Conservation (phyloP, 1,140 invertebrate species). For the Pissodes strobi region DNA sequence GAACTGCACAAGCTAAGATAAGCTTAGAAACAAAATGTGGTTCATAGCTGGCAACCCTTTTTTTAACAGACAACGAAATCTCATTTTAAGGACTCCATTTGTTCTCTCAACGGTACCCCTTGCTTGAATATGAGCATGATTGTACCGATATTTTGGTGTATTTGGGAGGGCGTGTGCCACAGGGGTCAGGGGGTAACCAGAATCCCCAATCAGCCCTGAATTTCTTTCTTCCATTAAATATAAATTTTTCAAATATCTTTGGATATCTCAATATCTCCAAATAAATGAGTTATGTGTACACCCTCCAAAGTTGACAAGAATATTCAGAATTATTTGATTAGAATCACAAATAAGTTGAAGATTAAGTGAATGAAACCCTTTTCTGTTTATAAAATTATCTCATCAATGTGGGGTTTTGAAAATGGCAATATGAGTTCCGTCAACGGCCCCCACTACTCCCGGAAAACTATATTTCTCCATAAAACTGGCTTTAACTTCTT, state of each 20-base stretch:
- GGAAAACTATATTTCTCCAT: not conserved
- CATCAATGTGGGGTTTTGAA: not conserved
- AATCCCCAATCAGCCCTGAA: conserved; percentile 38
- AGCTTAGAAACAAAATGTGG: too few relatives aligned
- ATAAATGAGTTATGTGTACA: not conserved
- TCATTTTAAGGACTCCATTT: conserved; percentile 13
- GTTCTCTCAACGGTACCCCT: conserved; percentile 37
- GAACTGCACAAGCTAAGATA: too few relatives aligned
- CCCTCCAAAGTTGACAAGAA: not conserved
- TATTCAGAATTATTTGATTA: not conserved
- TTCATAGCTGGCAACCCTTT: too few relatives aligned
- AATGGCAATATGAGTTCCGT: not conserved
- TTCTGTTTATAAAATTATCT: not conserved
- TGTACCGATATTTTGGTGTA: conserved; percentile 33
- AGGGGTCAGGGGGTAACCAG: conserved; percentile 39
- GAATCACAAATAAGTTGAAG: not conserved
- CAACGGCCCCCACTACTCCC: too few relatives aligned
- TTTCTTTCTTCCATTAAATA: not conserved
- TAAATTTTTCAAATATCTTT: not conserved
- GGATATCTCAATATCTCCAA: not conserved
- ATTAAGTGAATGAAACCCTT: not conserved
- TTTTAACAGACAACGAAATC: too few relatives aligned
- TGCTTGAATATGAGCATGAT: conserved; percentile 2
- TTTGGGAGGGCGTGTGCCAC: conserved; percentile 13
- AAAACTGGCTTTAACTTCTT: not conserved